Base-by-base conservation (phyloP, 35 echinoderm and acorn worm species). In the Heliocidaris erythrogramma region DNA sequence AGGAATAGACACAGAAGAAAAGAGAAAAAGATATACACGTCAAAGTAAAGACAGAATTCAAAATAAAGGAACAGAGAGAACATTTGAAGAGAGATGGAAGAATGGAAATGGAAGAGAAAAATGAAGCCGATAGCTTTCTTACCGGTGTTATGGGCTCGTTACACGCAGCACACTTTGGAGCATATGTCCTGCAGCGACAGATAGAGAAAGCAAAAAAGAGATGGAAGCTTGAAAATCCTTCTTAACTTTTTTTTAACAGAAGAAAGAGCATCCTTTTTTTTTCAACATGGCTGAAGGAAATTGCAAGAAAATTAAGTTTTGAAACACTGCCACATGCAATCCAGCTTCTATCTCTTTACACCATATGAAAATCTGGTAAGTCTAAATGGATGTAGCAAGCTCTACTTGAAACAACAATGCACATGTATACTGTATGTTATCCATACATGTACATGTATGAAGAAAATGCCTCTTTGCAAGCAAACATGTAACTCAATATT, bases 81-180 rank as follows among this genome's bases (percentile, higher is more conserved):
- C 35, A 42, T 3, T 42, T 42, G 35, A 42, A 42, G 35, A 42
- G 35, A 78, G 17, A 78, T 17, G 65, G n/a, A 84, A 84, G 65
- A 84, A n/a, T 18, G 65, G 65, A 18, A 30, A 89, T 16, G 13
- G 18, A 89, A 89, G 31, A 42, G 47, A 89, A 89, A 89, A n/a
- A 29, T 30, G 85, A 14, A 89, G 47, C 87, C 4, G 18, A 42
- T 42, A 16, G 87, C 31, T 42, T 32, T 89, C 87, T 89, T 99
- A 99, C 98, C 96, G 98, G 98, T 92, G 98, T 96, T 42, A 99
- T 99, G 48, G 96, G 94, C 85, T 99, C 95, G 59, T 92, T 92
- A 93, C 98, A 99, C 31, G 96, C 95, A 50, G 96, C 98, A 99
- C 98, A 99, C 94, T 99, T 99, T 86, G 98, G 98, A 90, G 98